Evolutionary conservation across 2,797 vertebrate species (phyloP).

Genomic region (Decapterus maruadsi): DNA sequence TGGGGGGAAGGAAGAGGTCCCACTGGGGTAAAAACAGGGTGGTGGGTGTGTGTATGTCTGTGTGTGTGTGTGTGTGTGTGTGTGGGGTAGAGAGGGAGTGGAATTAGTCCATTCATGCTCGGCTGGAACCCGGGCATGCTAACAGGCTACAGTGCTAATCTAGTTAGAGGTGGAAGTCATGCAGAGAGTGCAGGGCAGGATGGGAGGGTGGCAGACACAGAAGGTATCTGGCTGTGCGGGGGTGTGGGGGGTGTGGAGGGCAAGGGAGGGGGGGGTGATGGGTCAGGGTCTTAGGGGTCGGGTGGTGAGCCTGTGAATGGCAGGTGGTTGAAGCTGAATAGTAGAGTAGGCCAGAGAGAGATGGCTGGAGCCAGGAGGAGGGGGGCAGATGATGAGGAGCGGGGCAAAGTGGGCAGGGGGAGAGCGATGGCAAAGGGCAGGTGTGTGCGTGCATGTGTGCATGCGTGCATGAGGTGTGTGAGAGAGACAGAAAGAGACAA

Average conservation of each 20-base stretch:
- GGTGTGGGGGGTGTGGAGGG: too few relatives aligned
- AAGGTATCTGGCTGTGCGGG: neutral
- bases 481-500: neutral
- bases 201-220: constrained; percentile 1
- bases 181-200: constrained; percentile 23
- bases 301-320: constrained; percentile 45
- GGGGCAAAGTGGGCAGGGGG: constrained; percentile 30
- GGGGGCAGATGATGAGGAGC: constrained; percentile 39
- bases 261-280: neutral
- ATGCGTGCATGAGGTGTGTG: neutral
- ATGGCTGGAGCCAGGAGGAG: constrained; percentile 9
- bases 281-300: constrained; percentile 52
- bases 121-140: constrained; percentile 66
- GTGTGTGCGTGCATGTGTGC: constrained; percentile 13
- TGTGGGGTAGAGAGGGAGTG: neutral
- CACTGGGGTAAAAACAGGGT: constrained; percentile 57
- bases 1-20: constrained; percentile 47
- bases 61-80: constrained; percentile 1
- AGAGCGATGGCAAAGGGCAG: constrained; percentile 48
- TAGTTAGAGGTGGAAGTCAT: constrained; percentile 71
- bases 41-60: constrained; percentile 7
- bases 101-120: constrained; percentile 71
- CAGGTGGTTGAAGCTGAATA: constrained; percentile 78
- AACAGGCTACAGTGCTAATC: constrained; percentile 78
- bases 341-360: constrained; percentile 40